Evolutionary conservation across 2,113 vertebrate genomes (phyloP).

Genomic region (Buteo buteo): DNA sequence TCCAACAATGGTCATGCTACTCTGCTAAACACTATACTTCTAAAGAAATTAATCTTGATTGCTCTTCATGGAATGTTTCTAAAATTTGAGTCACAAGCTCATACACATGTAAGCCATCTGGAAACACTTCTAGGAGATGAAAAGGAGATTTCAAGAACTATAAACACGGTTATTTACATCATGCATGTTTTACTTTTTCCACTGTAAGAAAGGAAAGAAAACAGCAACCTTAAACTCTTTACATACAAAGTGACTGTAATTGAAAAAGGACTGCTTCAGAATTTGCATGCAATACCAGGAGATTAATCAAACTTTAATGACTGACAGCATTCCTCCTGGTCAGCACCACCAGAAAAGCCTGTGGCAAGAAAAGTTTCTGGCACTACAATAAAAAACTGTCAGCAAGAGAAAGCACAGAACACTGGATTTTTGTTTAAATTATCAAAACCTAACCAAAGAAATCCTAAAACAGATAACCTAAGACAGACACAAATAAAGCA

Average conservation of each 20-base stretch:
- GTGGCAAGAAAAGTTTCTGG: conserved; percentile 6
- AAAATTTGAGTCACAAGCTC: neutral
- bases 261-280: neutral
- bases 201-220: neutral
- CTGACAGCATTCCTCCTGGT: neutral
- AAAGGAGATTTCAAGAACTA: neutral
- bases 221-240: neutral
- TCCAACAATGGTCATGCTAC: neutral
- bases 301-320: neutral
- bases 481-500: conserved; percentile 11
- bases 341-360: neutral
- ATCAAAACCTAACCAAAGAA: conserved; percentile 2
- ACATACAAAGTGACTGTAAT: neutral
- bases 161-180: conserved; percentile 16
- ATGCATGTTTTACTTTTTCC: neutral
- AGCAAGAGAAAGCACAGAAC: conserved; percentile 4
- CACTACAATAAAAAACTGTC: neutral
- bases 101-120: conserved; percentile 16
- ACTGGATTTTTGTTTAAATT: neutral
- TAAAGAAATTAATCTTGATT: neutral
- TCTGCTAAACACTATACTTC: neutral
- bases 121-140: neutral
- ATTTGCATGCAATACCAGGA: neutral
- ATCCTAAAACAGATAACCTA: neutral
- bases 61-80: conserved; percentile 3